Conservation (phyloP, 1,140 invertebrate genomes). For the Atopsyche davidsoni region DNA sequence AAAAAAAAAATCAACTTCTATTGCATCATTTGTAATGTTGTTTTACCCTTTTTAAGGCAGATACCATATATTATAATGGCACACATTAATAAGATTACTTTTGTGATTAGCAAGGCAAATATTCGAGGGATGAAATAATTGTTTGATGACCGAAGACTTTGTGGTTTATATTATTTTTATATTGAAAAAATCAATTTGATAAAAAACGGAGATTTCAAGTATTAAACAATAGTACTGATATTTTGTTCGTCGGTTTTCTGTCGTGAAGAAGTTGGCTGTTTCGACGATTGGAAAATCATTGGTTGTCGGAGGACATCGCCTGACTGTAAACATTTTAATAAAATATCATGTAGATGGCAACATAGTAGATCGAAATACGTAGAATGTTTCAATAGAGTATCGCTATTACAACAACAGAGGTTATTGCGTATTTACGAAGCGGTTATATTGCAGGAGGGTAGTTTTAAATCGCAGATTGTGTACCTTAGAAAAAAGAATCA, state of each 20-base stretch:
- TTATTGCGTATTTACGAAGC: conserved; percentile 8
- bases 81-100: too few relatives aligned
- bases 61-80: too few relatives aligned
- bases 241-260: conserved; percentile 18
- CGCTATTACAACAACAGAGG: conserved; percentile 1
- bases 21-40: too few relatives aligned
- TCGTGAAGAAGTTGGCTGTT: conserved; percentile 20
- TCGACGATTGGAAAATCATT: conserved; percentile 20
- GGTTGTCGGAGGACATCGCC: conserved; percentile 19
- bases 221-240: conserved; percentile 20
- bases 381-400: neutral
- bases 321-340: conserved; percentile 31
- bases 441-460: neutral
- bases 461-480: conserved; percentile 21
- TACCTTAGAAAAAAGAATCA: conserved; percentile 17
- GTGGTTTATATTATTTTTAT: conserved; percentile 25
- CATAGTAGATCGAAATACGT: conserved; percentile 1
- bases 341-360: conserved; percentile 24
- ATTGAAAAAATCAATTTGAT: conserved; percentile 21
- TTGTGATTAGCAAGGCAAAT: too few relatives aligned
- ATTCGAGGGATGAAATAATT: conserved; percentile 28
- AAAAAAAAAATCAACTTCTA: too few relatives aligned
- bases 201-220: conserved; percentile 20
- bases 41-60: too few relatives aligned
- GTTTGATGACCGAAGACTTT: conserved; percentile 19